A percentile compares a stretch with the other conserved stretches of the same genome.
phyloP scores from a whole-genome alignment of 2,113 vertebrate species.

The Mesitornis unicolor region DNA sequence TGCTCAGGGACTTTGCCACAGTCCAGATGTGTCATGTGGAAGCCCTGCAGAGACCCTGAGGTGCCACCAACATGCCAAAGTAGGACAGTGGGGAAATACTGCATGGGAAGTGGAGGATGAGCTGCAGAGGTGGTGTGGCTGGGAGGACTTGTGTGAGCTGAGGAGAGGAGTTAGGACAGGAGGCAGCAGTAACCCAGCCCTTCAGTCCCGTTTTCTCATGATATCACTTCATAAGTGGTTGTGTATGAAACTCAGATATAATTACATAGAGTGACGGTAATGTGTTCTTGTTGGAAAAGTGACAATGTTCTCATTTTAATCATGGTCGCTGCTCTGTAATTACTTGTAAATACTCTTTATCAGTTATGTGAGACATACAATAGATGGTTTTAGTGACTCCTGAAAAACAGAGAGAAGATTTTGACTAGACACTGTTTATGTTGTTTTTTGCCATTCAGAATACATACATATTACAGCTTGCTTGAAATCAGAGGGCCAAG shows the following conservation, averaged over 20 bases:
- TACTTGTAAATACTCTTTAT: background rate
- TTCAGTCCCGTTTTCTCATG: background rate
- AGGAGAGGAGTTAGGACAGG: background rate
- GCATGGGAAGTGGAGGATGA: background rate
- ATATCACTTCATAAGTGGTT: fast-evolving
- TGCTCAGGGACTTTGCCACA: background rate
- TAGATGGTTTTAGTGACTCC: background rate
- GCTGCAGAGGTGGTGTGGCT: fast-evolving
- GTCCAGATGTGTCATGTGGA: fast-evolving
- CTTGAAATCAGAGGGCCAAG: background rate
- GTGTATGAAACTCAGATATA: background rate
- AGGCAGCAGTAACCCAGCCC: background rate
- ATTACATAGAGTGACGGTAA: background rate
- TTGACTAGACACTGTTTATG: background rate
- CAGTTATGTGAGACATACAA: background rate
- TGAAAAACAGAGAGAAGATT: background rate
- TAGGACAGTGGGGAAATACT: background rate
- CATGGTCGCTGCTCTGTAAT: background rate
- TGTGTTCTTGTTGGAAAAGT: background rate
- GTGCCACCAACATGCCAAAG: fast-evolving
- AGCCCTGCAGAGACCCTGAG: background rate
- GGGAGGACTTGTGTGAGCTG: background rate
- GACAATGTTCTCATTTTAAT: background rate
- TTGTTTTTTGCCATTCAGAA: background rate
- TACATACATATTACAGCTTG: background rate